Percentiles rank a stretch among this genome's conserved stretches.
phyloP scores from a whole-genome alignment of 2,888 invertebrate genomes.

The Platerodrilus igneus region DNA sequence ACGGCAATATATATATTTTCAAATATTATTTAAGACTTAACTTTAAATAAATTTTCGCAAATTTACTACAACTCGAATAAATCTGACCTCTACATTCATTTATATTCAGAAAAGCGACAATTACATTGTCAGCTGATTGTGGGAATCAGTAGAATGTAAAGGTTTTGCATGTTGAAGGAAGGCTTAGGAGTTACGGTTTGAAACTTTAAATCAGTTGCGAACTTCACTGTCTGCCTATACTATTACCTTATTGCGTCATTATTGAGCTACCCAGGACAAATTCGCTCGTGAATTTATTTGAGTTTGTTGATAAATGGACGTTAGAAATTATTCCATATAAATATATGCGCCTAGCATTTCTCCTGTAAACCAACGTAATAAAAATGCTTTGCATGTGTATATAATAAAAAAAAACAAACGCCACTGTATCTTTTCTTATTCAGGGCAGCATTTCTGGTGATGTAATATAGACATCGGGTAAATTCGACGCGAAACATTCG shows the following conservation, averaged over 20 bases:
- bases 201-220: conserved; percentile 26
- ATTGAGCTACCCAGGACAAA: no score
- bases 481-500: conserved; percentile 40
- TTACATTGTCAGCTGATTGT: conserved; percentile 42
- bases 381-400: conserved; percentile 23
- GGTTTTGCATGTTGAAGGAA: conserved; percentile 22
- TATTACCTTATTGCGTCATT: no score
- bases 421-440: conserved; percentile 30
- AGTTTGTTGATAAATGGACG: no score
- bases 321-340: no score
- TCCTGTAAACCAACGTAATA: conserved; percentile 24
- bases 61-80: conserved; percentile 39
- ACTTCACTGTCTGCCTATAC: conserved; percentile 25
- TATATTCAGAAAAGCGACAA: conserved; percentile 38
- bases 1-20: no score
- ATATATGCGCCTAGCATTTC: no score
- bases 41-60: conserved; percentile 35
- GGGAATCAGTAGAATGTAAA: conserved; percentile 36
- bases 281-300: no score
- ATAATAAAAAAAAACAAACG: conserved; percentile 31
- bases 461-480: conserved; percentile 28
- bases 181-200: conserved; percentile 23
- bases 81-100: conserved; percentile 42
- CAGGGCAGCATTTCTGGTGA: conserved; percentile 17
- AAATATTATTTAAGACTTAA: no score